Conservation (phyloP, 2,113 vertebrate species). For the Passerina amoena region DNA sequence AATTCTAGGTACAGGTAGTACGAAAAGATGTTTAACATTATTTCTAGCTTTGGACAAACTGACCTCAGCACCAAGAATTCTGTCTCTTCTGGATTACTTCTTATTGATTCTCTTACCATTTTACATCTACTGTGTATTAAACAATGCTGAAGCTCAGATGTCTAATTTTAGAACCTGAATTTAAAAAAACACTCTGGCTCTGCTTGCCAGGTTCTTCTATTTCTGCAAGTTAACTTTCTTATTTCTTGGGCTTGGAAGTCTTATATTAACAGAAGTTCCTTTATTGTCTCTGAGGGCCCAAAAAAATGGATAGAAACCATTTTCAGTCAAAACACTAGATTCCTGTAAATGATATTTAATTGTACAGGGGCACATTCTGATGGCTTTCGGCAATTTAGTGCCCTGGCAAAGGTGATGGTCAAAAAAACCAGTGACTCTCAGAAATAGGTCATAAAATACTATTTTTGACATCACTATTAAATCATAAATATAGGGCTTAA, state of each 20-base stretch:
- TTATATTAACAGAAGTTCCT: background rate
- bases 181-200: background rate
- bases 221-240: background rate
- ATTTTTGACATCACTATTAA: conserved; percentile 24
- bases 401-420: background rate
- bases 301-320: background rate
- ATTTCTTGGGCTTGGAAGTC: background rate
- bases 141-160: background rate
- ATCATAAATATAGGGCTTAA: background rate
- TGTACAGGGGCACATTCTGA: background rate
- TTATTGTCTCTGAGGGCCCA: background rate
- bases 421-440: background rate
- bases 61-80: background rate
- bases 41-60: background rate
- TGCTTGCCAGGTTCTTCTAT: background rate
- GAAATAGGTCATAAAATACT: background rate
- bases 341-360: background rate
- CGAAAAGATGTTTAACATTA: background rate
- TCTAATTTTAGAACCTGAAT: background rate
- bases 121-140: background rate
- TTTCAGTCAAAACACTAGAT: background rate
- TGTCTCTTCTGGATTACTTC: background rate
- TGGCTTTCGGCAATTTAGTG: background rate
- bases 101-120: background rate
- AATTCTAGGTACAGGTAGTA: background rate